Base-by-base conservation (phyloP, 2,888 invertebrate species). In the Melieria crassipennis region DNA sequence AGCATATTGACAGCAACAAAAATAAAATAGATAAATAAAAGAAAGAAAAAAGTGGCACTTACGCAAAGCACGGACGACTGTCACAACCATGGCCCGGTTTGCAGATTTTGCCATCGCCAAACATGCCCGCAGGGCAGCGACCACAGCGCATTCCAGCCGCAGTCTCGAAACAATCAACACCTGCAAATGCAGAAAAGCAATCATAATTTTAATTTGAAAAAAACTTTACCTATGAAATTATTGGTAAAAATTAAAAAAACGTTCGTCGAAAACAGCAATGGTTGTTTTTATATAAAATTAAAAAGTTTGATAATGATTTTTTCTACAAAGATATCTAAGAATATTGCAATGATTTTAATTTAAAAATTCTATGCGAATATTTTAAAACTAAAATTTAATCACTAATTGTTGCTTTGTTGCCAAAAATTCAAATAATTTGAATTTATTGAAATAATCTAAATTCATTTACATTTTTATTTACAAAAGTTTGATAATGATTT, bases 71-170 rank as follows among this genome's bases (percentile, higher is more conserved):
- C 11, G 92, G 92, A 67, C 89, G 86, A 79, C 89, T 92, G 77
- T 86, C 89, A 87, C 90, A 95, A 5, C 90, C 92, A n/a, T 89
- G 88, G 73, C 90, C 89, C 66, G 92, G 92, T 55, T 85, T 89
- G 84, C 97, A 97, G 43, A 88, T 88, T 72, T 89, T 87, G 10
- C 95, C 95, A 83, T 95, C 92, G 3, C 95, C 95, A 57, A 90
- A 87, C 83, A 90, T 91, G 16, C 94, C 94, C 7, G 87, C 83
- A 1, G 94, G 94, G 84, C 94, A 95, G 3, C 90, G 82, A 0
- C 94, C 95, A 80, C 96, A 95, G 42, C 90, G 89, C 13, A 92
- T 92, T 9, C 94, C 94, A 45, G 89, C 87, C 0, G 90, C 80
- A 0, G 92, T 90, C 79, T 93, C 92, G 69, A 89, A 89, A 79